Evolutionary conservation across 1,140 invertebrate genomes (phyloP).

Genomic region (Chrysopa pallens): DNA sequence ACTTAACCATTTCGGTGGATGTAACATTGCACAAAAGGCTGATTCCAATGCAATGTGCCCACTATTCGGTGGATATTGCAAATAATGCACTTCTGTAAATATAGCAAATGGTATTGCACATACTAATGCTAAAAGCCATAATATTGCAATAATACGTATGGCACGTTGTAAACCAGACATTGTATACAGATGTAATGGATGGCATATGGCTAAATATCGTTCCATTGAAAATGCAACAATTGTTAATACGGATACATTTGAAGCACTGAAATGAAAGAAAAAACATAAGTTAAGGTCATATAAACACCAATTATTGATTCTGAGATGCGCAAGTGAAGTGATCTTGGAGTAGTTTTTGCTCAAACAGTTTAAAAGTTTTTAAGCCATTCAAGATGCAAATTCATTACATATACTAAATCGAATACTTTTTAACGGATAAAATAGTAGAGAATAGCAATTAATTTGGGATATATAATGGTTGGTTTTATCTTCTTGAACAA

Average conservation of each 20-base stretch:
- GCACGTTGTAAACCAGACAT: constrained; percentile 66
- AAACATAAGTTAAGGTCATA: neutral
- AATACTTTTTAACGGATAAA: too few species aligned
- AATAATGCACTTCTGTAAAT: constrained; percentile 46
- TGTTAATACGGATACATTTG: constrained; percentile 77
- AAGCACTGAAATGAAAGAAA: constrained; percentile 37
- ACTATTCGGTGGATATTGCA: constrained; percentile 43
- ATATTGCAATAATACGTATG: constrained; percentile 53
- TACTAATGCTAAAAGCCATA: constrained; percentile 62
- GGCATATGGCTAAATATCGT: constrained; percentile 82
- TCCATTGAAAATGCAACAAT: constrained; percentile 78
- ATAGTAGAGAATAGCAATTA: too few species aligned
- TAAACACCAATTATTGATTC: neutral
- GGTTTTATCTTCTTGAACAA: too few species aligned
- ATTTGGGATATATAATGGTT: too few species aligned
- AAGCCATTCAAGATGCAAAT: too few species aligned
- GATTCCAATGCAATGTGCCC: constrained; percentile 31
- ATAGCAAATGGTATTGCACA: constrained; percentile 64
- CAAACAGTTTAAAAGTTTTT: too few species aligned
- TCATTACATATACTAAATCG: too few species aligned
- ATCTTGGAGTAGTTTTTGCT: too few species aligned
- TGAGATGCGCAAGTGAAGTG: too few species aligned
- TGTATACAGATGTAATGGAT: constrained; percentile 62
- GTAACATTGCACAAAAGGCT: constrained; percentile 56
- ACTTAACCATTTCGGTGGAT: constrained; percentile 37